Evolutionary conservation across 1,140 invertebrate species (phyloP).

Genomic region (Xylocopa sonorina): DNA sequence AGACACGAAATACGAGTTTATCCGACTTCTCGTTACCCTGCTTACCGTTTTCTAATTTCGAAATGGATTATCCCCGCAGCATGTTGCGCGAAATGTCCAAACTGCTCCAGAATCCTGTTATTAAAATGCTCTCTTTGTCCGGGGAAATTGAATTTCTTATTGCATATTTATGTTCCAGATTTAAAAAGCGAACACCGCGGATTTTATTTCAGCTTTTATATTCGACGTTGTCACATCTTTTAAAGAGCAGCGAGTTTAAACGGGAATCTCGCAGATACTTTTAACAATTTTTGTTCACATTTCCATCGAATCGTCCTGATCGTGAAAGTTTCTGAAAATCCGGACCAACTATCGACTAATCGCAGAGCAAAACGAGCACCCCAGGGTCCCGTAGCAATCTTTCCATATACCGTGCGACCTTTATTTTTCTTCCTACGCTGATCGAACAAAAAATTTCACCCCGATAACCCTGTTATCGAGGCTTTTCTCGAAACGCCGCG

Average conservation of each 20-base stretch:
- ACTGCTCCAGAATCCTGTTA: not conserved
- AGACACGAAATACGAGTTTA: conserved; percentile 24
- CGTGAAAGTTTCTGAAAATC: too few relatives aligned
- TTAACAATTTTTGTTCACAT: too few relatives aligned
- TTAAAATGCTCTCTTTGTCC: not conserved
- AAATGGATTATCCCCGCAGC: not conserved
- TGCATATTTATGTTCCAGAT: not conserved
- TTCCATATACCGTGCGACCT: not conserved
- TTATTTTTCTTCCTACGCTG: not conserved
- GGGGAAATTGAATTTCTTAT: not conserved
- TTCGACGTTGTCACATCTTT: not conserved
- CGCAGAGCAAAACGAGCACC: not conserved
- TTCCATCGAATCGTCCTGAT: not conserved
- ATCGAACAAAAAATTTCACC: conserved; percentile 7
- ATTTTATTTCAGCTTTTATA: not conserved
- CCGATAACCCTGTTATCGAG: not conserved
- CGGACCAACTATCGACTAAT: not conserved
- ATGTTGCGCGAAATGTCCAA: conserved; percentile 3
- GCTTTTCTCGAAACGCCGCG: conserved; percentile 4
- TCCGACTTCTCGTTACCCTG: not conserved
- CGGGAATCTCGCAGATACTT: not conserved
- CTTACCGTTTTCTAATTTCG: conserved; percentile 6
- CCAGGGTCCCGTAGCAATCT: not conserved
- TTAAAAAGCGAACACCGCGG: not conserved
- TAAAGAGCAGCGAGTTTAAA: too few relatives aligned